These are phyloP conservation scores for Otocyon megalotis DNA, from an alignment of 2,113 vertebrate species.

Conservation along the genomic window DNA sequence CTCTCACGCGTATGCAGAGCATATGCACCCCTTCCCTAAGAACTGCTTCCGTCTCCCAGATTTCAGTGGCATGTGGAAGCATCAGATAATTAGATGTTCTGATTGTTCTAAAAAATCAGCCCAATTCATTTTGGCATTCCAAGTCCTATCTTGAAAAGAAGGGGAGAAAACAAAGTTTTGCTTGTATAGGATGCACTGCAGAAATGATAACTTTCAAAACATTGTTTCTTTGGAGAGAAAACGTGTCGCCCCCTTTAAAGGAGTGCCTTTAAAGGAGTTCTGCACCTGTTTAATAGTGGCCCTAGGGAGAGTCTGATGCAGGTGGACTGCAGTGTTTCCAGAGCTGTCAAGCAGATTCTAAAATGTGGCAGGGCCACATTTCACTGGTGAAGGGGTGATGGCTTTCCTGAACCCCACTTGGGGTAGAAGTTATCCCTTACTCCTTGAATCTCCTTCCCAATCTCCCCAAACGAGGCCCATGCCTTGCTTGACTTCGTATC, in stretches of 20 bases:
- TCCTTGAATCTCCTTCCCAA: background rate
- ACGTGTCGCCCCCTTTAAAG: background rate
- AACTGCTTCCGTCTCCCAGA: background rate
- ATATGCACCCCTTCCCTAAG: background rate
- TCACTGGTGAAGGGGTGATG: background rate
- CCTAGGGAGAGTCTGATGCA: background rate
- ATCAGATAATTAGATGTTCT: background rate
- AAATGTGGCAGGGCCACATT: background rate
- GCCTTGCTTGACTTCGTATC: background rate
- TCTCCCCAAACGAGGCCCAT: background rate
- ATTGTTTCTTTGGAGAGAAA: background rate
- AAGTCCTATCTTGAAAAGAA: background rate
- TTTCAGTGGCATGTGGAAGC: background rate
- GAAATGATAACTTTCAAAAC: background rate
- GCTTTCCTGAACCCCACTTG: background rate
- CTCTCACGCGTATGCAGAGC: background rate
- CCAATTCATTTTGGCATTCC: background rate
- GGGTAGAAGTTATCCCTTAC: background rate
- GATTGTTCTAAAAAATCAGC: conserved; percentile 5
- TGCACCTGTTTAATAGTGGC: background rate
- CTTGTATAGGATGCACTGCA: background rate
- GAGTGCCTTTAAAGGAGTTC: background rate
- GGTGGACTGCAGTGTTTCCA: background rate
- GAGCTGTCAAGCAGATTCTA: background rate
- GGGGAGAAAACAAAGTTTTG: conserved; percentile 1